Evolutionary conservation across 2,888 invertebrate species (phyloP).

Genomic region (Bruchidius siliquastri): DNA sequence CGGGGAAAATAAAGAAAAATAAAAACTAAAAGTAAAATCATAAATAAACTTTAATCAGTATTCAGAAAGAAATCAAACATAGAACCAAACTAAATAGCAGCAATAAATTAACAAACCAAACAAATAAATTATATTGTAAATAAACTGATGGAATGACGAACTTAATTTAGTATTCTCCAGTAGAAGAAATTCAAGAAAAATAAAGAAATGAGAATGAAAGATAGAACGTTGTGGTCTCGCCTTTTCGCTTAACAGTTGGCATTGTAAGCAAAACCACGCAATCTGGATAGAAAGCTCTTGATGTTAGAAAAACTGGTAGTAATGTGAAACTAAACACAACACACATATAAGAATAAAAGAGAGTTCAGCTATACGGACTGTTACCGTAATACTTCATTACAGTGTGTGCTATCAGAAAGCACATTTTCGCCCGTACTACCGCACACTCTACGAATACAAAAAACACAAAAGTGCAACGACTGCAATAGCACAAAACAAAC

Average conservation of each 20-base stretch:
- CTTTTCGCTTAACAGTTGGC: slow-evolving; percentile 39
- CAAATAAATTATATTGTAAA: slow-evolving; percentile 1
- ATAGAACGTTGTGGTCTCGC: slow-evolving; percentile 40
- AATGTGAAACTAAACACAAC: slow-evolving; percentile 37
- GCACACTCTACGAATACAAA: slow-evolving; percentile 31
- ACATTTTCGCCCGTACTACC: slow-evolving; percentile 29
- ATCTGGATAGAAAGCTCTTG: slow-evolving; percentile 36
- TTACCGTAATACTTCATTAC: neutral
- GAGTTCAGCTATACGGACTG: neutral
- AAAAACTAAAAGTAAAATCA: slow-evolving; percentile 38
- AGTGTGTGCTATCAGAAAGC: slow-evolving; percentile 34
- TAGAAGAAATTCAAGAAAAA: slow-evolving; percentile 22
- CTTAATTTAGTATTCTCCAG: slow-evolving; percentile 7
- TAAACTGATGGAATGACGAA: slow-evolving; percentile 23
- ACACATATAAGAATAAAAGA: slow-evolving; percentile 37
- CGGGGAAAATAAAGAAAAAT: slow-evolving; percentile 33
- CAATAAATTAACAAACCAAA: slow-evolving; percentile 29
- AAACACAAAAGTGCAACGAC: slow-evolving; percentile 16
- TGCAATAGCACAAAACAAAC: slow-evolving; percentile 34
- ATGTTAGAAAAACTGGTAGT: slow-evolving; percentile 33
- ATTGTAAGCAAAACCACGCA: slow-evolving; percentile 44
- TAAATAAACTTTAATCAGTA: slow-evolving; percentile 38
- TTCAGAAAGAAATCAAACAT: slow-evolving; percentile 26
- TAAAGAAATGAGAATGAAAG: slow-evolving; percentile 25
- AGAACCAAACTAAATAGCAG: slow-evolving; percentile 23